phyloP scores from a whole-genome alignment of 2,888 invertebrate genomes.

The Camptogramma bilineatum region DNA sequence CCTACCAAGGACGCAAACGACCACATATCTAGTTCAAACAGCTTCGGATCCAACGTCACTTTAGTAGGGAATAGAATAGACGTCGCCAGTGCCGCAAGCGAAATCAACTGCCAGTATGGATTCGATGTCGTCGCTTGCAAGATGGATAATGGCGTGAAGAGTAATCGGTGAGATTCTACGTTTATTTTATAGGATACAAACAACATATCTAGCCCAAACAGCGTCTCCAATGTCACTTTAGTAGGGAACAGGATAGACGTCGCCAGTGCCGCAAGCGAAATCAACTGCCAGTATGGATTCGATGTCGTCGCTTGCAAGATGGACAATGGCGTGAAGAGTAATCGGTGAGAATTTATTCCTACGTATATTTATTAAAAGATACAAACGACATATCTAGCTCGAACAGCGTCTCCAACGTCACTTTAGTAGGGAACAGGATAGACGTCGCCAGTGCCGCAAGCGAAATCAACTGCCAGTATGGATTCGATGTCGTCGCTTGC shows the following conservation, averaged over 20 bases:
- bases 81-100: conserved; percentile 80
- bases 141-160: conserved; percentile 83
- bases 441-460: conserved; percentile 86
- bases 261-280: conserved; percentile 66
- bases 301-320: conserved; percentile 88
- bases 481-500: conserved; percentile 88
- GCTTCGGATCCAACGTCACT: conserved; percentile 93
- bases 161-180: conserved; percentile 65
- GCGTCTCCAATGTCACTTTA: conserved; percentile 92
- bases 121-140: conserved; percentile 88
- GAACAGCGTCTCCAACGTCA: conserved; percentile 92
- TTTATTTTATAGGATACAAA: conserved; percentile 40
- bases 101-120: conserved; percentile 61
- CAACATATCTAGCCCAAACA: conserved; percentile 83
- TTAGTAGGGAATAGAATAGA: conserved; percentile 95
- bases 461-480: conserved; percentile 55
- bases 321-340: conserved; percentile 80
- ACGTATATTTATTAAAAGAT: conserved; percentile 26
- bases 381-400: conserved; percentile 73
- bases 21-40: conserved; percentile 83
- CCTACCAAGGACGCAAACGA: conserved; percentile 57
- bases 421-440: conserved; percentile 94
- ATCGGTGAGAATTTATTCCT: conserved; percentile 61
- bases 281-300: conserved; percentile 70
- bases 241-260: conserved; percentile 96